Evolutionary conservation across 2,113 vertebrate species (phyloP).

Genomic region (Chaenocephalus aceratus): DNA sequence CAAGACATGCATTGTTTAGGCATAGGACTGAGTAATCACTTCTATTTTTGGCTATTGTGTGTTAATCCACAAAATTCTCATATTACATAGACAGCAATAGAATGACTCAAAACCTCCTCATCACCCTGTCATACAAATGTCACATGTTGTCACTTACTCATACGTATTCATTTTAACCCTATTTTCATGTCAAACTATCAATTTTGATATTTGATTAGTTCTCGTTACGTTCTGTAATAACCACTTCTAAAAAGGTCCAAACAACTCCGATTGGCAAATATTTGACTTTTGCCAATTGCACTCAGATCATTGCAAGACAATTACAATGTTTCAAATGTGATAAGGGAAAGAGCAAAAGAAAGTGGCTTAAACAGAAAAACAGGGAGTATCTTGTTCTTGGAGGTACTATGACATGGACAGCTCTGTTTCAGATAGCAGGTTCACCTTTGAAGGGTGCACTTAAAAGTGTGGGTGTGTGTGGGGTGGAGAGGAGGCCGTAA

Average conservation of each 20-base stretch:
- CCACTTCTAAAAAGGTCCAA: neutral
- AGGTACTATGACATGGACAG: conserved; percentile 69
- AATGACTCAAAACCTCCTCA: conserved; percentile 46
- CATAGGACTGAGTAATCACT: conserved; percentile 18
- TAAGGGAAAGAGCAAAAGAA: conserved; percentile 10
- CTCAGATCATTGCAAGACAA: conserved; percentile 8
- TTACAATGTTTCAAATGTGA: neutral
- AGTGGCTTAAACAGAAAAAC: conserved; percentile 23
- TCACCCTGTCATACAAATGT: neutral
- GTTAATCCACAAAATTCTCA: conserved; percentile 20
- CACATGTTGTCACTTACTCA: conserved; percentile 28
- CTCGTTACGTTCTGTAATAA: neutral
- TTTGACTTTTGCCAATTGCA: neutral
- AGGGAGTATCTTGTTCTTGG: conserved; percentile 54
- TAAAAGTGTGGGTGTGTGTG: conserved; percentile 77
- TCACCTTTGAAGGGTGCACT: conserved; percentile 86
- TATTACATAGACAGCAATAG: conserved; percentile 25
- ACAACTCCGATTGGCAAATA: neutral
- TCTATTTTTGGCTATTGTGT: conserved; percentile 22
- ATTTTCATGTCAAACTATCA: neutral
- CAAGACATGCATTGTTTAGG: conserved; percentile 20
- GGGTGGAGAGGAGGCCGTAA: conserved; percentile 55
- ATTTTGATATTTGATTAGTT: neutral
- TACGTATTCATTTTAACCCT: neutral
- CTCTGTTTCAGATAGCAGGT: conserved; percentile 77